phyloP scores from a whole-genome alignment of 2,113 vertebrate species.

The Sander vitreus region DNA sequence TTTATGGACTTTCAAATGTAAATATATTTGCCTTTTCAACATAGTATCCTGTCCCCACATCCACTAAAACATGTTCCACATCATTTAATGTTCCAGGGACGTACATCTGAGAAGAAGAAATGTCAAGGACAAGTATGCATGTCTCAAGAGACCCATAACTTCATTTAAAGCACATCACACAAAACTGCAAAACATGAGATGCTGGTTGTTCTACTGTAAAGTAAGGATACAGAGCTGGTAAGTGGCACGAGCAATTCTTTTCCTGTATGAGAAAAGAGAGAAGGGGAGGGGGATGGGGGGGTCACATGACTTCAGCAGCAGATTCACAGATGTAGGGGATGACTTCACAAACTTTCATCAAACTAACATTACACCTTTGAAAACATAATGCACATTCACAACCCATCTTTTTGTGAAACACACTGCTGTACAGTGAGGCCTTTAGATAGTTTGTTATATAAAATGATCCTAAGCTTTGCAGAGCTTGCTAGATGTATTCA shows the following conservation, averaged over 20 bases:
- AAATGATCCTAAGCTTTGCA: neutral
- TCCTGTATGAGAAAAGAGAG: slow-evolving; percentile 78
- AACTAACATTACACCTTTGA: neutral
- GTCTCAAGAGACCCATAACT: neutral
- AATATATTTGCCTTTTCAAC: slow-evolving; percentile 90
- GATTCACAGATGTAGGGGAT: neutral
- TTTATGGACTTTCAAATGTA: neutral
- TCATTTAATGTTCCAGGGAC: slow-evolving; percentile 92
- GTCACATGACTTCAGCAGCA: neutral
- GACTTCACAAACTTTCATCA: neutral
- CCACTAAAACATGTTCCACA: slow-evolving; percentile 89
- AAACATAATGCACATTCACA: neutral
- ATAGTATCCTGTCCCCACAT: slow-evolving; percentile 95
- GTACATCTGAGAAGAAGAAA: slow-evolving; percentile 89
- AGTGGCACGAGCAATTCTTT: slow-evolving; percentile 94
- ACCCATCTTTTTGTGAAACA: neutral
- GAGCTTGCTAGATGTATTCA: neutral
- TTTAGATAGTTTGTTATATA: neutral
- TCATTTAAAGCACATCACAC: neutral
- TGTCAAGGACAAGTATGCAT: slow-evolving; percentile 77
- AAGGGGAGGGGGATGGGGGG: neutral
- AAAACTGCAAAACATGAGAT: neutral
- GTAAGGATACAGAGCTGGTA: slow-evolving; percentile 96
- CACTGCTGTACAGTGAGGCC: neutral
- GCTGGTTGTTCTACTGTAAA: neutral